Base-by-base conservation (phyloP, 2,113 vertebrate genomes). In the Cololabis saira region DNA sequence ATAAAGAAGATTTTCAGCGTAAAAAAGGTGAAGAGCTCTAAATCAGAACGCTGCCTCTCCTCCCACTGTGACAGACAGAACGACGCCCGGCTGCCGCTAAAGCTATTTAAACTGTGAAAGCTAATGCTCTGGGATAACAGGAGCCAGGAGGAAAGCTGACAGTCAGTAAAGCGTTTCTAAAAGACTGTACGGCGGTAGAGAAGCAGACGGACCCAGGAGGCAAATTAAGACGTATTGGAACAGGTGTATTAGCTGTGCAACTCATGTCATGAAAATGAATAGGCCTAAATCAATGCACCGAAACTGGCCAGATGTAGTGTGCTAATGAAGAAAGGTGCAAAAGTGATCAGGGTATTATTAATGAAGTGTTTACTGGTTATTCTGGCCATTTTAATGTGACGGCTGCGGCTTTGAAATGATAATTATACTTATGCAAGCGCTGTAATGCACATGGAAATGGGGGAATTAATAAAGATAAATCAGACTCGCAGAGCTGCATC, bases 81-180 rank as follows among this genome's bases (percentile, higher is more conserved):
- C 27, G 44, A 81, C 62, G 55, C 61, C 62, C 22, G 6, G 56
- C 82, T 53, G 70, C 61, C 16, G 67, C 67, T 84, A 64, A 86
- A 85, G 80, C 81, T 78, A 57, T 81, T 87, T 75, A 83, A 73
- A 78, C 68, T 81, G 81, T 82, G 82, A 82, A 79, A 67, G 81
- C 80, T 79, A 85, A 87, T 77, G 66, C 82, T 68, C n/a, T 9
- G 67, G 82, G 81, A 84, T 79, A 87, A 86, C 83, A 75, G 52
- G 59, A 82, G 79, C 58, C 73, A 72, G 67, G 77, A 68, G 37
- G 60, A 63, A 70, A 83, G 83, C 80, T 76, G 82, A 82, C 82
- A 84, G 80, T 60, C 73, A 56, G 75, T 61, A 66, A 50, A 70
- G 71, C 66, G 19, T 71, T 64, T 83, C 51, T 51, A 58, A 76